Conservation (phyloP, 2,113 vertebrate species). For the Euleptes europaea region DNA sequence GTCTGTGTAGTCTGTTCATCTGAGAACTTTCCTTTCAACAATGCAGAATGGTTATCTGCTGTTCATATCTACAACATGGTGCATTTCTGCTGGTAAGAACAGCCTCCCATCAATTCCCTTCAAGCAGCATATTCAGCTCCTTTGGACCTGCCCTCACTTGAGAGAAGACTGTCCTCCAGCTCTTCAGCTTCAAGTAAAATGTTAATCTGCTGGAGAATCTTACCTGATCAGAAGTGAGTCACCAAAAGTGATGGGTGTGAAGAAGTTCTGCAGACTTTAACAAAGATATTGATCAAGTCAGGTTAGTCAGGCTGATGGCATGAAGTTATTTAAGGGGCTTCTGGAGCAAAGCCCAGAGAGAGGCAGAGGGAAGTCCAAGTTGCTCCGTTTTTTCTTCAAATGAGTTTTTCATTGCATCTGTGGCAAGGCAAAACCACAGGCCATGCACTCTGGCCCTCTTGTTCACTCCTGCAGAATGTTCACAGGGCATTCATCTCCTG, state of each 20-base stretch:
- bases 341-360: too few species aligned
- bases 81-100: background rate
- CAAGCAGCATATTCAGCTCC: background rate
- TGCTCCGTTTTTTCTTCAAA: too few species aligned
- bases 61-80: background rate
- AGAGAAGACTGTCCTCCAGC: background rate
- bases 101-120: background rate
- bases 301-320: background rate
- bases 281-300: too few species aligned
- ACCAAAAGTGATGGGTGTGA: background rate
- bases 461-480: too few species aligned
- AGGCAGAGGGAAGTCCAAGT: too few species aligned
- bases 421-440: too few species aligned
- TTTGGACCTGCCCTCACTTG: too few species aligned
- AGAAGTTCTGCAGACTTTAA: background rate
- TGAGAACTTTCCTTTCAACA: background rate
- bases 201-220: background rate
- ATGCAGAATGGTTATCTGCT: background rate
- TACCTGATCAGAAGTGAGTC: background rate
- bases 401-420: too few species aligned
- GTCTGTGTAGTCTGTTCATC: too few species aligned
- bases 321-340: background rate
- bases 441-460: too few species aligned
- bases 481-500: too few species aligned
- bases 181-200: background rate